Conservation (phyloP, 2,888 invertebrate genomes). For the Diogma glabrata region DNA sequence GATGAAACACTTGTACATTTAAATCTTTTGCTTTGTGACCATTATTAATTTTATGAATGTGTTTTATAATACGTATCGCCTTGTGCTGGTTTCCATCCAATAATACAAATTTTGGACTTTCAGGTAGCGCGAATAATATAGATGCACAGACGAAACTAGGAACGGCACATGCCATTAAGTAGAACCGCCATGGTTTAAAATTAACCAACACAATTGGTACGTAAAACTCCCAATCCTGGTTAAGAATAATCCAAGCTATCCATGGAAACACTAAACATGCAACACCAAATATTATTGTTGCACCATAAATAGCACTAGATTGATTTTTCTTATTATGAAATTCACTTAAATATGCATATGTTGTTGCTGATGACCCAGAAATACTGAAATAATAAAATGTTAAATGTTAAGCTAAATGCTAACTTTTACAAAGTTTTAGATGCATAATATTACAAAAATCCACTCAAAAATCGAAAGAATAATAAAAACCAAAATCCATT, state of each 20-base stretch:
- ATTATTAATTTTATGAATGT: too few relatives aligned
- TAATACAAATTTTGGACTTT: slow-evolving; percentile 31
- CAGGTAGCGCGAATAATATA: slow-evolving; percentile 27
- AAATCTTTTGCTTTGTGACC: too few relatives aligned
- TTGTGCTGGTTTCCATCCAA: slow-evolving; percentile 25
- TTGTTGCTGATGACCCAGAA: slow-evolving; percentile 39
- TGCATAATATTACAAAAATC: too few relatives aligned
- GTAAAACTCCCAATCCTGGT: slow-evolving; percentile 27
- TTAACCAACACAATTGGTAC: slow-evolving; percentile 25
- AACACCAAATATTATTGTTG: slow-evolving; percentile 30
- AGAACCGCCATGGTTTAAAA: slow-evolving; percentile 32
- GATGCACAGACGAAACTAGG: slow-evolving; percentile 29
- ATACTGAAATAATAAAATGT: too few relatives aligned
- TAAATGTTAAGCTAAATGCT: too few relatives aligned
- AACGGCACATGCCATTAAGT: slow-evolving; percentile 29
- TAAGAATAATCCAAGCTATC: slow-evolving; percentile 30
- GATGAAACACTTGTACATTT: too few relatives aligned
- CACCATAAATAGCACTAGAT: slow-evolving; percentile 34
- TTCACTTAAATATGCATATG: slow-evolving; percentile 42
- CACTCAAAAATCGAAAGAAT: slow-evolving; percentile 39
- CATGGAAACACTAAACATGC: slow-evolving; percentile 29
- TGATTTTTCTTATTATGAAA: slow-evolving; percentile 38
- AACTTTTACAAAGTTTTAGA: too few relatives aligned
- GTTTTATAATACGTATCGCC: too few relatives aligned
- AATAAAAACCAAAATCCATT: slow-evolving; percentile 40